Percentiles rank a stretch among this genome's conserved stretches.
phyloP scores from a whole-genome alignment of 2,888 invertebrate species.

The Beris morrisii region DNA sequence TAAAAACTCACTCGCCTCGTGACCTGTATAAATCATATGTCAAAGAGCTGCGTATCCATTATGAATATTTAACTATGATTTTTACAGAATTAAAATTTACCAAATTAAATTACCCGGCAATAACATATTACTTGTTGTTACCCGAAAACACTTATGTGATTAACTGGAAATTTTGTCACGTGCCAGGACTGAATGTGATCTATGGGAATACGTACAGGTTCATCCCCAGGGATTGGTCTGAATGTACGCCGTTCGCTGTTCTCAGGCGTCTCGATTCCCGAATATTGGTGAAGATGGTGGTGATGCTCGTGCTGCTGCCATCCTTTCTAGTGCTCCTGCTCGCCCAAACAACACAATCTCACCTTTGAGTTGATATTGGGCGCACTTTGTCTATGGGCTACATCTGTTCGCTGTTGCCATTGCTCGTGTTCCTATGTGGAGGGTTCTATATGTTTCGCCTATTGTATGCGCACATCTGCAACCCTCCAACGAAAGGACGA shows the following conservation, averaged over 20 bases:
- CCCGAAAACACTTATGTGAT: slow-evolving; percentile 40
- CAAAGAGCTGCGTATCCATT: slow-evolving; percentile 21
- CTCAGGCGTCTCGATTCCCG: slow-evolving; percentile 26
- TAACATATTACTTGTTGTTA: slow-evolving; percentile 33
- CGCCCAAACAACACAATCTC: no score
- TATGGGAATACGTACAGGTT: slow-evolving; percentile 21
- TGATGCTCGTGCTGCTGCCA: no score
- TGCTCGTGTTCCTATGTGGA: no score
- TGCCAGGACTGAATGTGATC: slow-evolving; percentile 32
- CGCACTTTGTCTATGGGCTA: no score
- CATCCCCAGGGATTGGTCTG: slow-evolving; percentile 28
- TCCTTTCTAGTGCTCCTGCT: no score
- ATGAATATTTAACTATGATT: slow-evolving; percentile 35
- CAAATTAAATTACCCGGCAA: slow-evolving; percentile 35
- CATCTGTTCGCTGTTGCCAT: no score
- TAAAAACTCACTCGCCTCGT: slow-evolving; percentile 11
- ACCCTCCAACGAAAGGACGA: no score
- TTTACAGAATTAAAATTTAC: slow-evolving; percentile 35
- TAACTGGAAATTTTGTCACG: slow-evolving; percentile 40
- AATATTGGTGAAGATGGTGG: slow-evolving; percentile 19
- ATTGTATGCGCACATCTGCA: no score
- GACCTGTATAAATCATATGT: slow-evolving; percentile 32
- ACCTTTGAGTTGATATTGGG: no score
- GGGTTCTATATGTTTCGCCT: no score
- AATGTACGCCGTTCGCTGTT: slow-evolving; percentile 18